Conservation (phyloP, 2,797 vertebrate genomes). For the Centropyge bicolor region DNA sequence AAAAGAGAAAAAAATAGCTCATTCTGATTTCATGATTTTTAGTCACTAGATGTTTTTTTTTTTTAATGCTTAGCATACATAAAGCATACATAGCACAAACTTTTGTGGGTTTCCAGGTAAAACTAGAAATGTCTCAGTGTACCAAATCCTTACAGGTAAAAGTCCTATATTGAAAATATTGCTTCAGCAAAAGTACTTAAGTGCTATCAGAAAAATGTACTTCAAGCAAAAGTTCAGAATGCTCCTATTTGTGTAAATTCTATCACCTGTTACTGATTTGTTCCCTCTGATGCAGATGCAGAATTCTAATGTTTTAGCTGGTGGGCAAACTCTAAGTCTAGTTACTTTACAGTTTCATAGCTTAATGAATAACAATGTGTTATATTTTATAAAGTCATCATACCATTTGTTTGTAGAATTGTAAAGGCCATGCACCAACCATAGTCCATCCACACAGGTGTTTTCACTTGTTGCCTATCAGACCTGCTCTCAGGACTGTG, state of each 20-base stretch:
- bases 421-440: background rate
- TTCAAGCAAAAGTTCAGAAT: no score
- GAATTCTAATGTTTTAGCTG: no score
- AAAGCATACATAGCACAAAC: no score
- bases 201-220: no score
- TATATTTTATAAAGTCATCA: background rate
- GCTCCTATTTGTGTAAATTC: background rate
- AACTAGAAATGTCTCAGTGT: background rate
- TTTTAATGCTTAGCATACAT: background rate
- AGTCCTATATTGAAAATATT: background rate
- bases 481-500: background rate
- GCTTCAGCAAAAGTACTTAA: background rate
- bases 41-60: background rate
- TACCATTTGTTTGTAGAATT: background rate
- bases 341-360: no score
- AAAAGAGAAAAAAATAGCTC: background rate
- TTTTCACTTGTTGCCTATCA: background rate
- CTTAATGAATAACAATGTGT: background rate
- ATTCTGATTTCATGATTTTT: background rate
- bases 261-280: background rate
- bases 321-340: no score
- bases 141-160: background rate
- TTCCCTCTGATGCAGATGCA: no score
- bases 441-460: background rate
- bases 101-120: no score